Evolutionary conservation across 1,140 invertebrate species (phyloP).

Genomic region (fruit fly (Drosophila melanogaster)): Release_6_plus_ISO1_MT NT_037436.4:8681001-8681500

Average conservation of each 20-base stretch:
- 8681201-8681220: conserved; percentile 8
- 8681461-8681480: conserved; percentile 53
- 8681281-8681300: conserved; percentile 1
- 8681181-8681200: conserved; percentile 55
- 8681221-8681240: conserved; percentile 40
- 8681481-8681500: conserved; percentile 17
- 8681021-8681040: too few species aligned
- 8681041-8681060: not conserved
- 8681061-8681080: conserved; percentile 21
- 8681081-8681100: conserved; percentile 12
- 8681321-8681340: not conserved
- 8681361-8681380: not conserved
- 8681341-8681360: not conserved
- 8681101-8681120: conserved; percentile 67
- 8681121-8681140: conserved; percentile 32
- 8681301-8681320: not conserved
- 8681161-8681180: conserved; percentile 32
- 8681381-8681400: conserved; percentile 20
- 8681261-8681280: conserved; percentile 43
- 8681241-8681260: conserved; percentile 59
- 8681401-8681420: conserved; percentile 31
- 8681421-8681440: conserved; percentile 46
- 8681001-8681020: too few species aligned
- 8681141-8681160: conserved; percentile 41
- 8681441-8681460: conserved; percentile 55